Evolutionary conservation across 2,113 vertebrate genomes (phyloP).

Genomic region (Bettongia penicillata): DNA sequence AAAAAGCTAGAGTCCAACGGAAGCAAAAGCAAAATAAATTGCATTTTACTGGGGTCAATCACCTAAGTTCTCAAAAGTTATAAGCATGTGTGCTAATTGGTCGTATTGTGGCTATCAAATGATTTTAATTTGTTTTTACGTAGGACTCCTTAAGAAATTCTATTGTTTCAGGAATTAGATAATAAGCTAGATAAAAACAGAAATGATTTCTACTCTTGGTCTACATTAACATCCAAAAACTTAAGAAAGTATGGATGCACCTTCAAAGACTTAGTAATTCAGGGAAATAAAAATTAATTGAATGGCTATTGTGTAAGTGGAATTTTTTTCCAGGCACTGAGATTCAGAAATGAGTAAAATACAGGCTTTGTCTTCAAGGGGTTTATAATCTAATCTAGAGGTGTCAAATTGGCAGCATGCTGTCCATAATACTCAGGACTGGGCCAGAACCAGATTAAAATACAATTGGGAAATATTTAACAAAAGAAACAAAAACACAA

Average conservation of each 20-base stretch:
- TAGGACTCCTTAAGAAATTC: slow-evolving; percentile 34
- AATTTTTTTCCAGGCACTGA: not conserved
- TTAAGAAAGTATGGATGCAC: not conserved
- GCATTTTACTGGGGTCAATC: slow-evolving; percentile 19
- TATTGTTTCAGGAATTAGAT: not conserved
- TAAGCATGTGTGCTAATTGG: not conserved
- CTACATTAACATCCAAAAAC: not conserved
- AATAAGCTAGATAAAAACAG: slow-evolving; percentile 4
- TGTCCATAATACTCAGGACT: not conserved
- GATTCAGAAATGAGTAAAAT: not conserved
- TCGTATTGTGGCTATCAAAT: not conserved
- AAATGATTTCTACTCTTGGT: not conserved
- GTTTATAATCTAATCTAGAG: not conserved
- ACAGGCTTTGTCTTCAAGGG: not conserved
- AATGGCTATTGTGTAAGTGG: not conserved
- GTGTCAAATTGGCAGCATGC: not conserved
- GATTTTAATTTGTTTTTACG: not conserved
- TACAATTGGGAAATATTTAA: not conserved
- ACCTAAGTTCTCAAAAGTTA: slow-evolving; percentile 17
- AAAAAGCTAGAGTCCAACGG: not conserved
- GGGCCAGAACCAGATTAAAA: not conserved
- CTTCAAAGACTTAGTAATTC: not conserved
- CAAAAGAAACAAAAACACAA: not conserved
- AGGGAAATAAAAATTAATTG: too few relatives aligned
- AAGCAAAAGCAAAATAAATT: not conserved